Conservation (phyloP, 2,113 vertebrate species). For the Rutilus rutilus region DNA sequence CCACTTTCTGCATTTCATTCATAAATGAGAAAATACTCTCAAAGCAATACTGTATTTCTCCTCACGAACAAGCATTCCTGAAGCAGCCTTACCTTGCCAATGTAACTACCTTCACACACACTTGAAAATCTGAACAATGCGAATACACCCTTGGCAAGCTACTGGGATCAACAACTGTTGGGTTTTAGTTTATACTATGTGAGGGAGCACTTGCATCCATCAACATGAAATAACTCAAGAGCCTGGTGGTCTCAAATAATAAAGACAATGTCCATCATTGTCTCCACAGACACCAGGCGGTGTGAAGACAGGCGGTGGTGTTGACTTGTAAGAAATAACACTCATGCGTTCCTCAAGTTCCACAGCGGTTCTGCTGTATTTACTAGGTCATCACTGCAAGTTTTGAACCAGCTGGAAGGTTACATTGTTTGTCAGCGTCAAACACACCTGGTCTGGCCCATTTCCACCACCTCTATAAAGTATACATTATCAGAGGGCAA, state of each 20-base stretch:
- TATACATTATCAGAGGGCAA: not conserved
- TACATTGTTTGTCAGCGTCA: constrained; percentile 49
- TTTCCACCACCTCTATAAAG: not conserved
- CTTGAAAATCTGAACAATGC: constrained; percentile 1
- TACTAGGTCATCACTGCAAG: constrained; percentile 45
- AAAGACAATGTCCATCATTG: not conserved
- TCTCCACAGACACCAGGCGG: constrained; percentile 28
- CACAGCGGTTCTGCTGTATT: constrained; percentile 39
- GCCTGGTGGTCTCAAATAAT: constrained; percentile 15
- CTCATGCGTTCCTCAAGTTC: constrained; percentile 38
- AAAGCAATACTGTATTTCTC: not conserved
- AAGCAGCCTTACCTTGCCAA: not conserved
- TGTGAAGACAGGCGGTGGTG: constrained; percentile 58
- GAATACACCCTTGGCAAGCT: not conserved
- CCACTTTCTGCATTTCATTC: constrained; percentile 11
- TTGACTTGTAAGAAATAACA: constrained; percentile 73
- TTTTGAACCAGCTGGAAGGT: constrained; percentile 36
- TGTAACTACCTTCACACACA: not conserved
- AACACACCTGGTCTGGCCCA: constrained; percentile 40
- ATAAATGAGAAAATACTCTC: not conserved
- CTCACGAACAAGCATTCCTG: not conserved
- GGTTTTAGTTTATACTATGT: not conserved
- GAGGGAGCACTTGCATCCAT: not conserved
- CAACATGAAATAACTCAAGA: not conserved
- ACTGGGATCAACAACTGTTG: not conserved